Evolutionary conservation across 2,888 invertebrate species (phyloP).

Genomic region (Tryphoninae sp.): DNA sequence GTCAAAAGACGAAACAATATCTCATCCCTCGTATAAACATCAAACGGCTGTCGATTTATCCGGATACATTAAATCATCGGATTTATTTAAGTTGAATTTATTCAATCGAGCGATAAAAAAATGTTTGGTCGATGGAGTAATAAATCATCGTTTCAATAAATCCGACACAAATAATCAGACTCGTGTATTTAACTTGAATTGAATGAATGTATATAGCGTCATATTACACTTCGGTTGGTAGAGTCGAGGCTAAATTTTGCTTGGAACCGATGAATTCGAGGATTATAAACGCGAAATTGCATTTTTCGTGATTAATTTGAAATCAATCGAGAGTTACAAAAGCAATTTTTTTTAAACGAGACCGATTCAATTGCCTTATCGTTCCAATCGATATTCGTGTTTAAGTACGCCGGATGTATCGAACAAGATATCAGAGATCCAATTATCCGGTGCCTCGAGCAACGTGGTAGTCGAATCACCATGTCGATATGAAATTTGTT

Average conservation of each 20-base stretch:
- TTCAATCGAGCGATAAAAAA: neutral
- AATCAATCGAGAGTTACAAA: neutral
- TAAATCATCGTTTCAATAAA: no score
- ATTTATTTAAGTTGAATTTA: neutral
- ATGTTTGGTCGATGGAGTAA: no score
- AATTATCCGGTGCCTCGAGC: neutral
- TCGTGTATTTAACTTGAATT: neutral
- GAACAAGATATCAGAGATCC: neutral
- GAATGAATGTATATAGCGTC: neutral
- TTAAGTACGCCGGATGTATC: neutral
- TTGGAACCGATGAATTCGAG: no score
- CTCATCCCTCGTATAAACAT: neutral
- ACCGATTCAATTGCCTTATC: neutral
- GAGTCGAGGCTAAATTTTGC: neutral
- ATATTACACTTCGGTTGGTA: neutral
- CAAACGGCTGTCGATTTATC: neutral
- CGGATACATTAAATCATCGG: neutral
- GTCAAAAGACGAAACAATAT: neutral
- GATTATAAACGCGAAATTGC: no score
- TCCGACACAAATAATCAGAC: neutral
- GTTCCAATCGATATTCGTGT: neutral
- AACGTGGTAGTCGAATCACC: neutral
- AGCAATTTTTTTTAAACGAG: neutral
- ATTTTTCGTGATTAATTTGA: no score
- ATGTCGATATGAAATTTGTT: conserved; percentile 3